A percentile compares a stretch with the other conserved stretches of the same genome.
phyloP scores from a whole-genome alignment of 2,113 vertebrate species.

The Bothrops jararaca region DNA sequence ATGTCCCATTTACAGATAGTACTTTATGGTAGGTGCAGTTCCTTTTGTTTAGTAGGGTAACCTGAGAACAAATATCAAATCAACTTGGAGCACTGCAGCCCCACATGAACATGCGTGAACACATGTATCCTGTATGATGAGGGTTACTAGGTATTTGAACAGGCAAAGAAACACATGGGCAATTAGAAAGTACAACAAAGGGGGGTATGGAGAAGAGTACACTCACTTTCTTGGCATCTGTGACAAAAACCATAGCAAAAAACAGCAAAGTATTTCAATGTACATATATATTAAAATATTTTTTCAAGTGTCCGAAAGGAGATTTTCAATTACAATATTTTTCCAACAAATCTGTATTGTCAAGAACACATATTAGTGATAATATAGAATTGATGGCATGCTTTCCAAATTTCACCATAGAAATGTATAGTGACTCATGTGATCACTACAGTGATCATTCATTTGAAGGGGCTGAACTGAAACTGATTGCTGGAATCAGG shows the following conservation, averaged over 20 bases:
- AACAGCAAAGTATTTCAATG: background rate
- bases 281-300: background rate
- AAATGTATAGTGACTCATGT: background rate
- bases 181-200: background rate
- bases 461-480: background rate
- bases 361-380: background rate
- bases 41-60: slow-evolving; percentile 7
- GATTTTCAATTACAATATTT: background rate
- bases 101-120: too few relatives aligned
- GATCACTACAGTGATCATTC: background rate
- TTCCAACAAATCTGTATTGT: background rate
- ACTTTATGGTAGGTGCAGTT: background rate
- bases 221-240: background rate
- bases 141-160: background rate
- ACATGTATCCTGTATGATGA: slow-evolving; percentile 2
- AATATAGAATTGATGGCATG: background rate
- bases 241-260: background rate
- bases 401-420: background rate
- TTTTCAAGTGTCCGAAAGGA: background rate
- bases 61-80: slow-evolving; percentile 7
- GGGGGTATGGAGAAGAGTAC: background rate
- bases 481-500: background rate
- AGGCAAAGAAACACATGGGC: background rate
- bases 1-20: slow-evolving; percentile 24
- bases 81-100: slow-evolving; percentile 18